Evolutionary conservation across 2,888 invertebrate species (phyloP), one percentile per base, ranked within the genome.

Genomic region (Frankliniella fusca): DNA sequence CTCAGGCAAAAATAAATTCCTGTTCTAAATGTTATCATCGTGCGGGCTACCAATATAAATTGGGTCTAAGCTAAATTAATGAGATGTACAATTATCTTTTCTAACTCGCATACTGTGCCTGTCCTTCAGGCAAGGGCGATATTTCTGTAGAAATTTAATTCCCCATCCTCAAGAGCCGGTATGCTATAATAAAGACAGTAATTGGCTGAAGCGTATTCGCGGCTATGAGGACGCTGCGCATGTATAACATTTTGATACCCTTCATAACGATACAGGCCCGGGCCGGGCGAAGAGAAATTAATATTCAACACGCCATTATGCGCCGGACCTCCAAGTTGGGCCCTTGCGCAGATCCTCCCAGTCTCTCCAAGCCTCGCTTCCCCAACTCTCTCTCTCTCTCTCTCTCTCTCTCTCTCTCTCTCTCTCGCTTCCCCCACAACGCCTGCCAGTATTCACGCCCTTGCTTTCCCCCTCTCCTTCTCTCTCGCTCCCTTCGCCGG

Each of bases 261-360:
- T 76, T 27, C 70, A 76, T 76, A 76, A 76, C 70, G 70, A 76
- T 76, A 27, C 70, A 61, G 70, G 70, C 70, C 70, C 70, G 70
- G 27, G 38, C 38, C 38, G 38, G 38, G 38, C 38, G 3, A 38
- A 23, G 70, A 27, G 70, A 23, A 76, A 76, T 76, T 76, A 76
- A 76, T 76, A 76, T 76, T 76, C 70, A 76, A 76, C 70, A 76
- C 70, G 70, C 70, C 70, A 76, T 76, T 76, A 76, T 76, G 70
- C 70, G 70, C 70, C 70, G 70, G 70, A 76, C 70, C 70, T 48
- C 79, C 80, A 49, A 54, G 23, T 79, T 79, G 82, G 83, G 82
- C 83, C 83, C 83, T 81, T 82, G 83, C 80, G 81, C 83, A 82
- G 80, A 83, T 27, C 38, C 82, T 65, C 49, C 27, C 23, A 48